Base-by-base conservation (phyloP, 53 echinoderm and acorn worm species). In the Paracentrotus lividus region DNA sequence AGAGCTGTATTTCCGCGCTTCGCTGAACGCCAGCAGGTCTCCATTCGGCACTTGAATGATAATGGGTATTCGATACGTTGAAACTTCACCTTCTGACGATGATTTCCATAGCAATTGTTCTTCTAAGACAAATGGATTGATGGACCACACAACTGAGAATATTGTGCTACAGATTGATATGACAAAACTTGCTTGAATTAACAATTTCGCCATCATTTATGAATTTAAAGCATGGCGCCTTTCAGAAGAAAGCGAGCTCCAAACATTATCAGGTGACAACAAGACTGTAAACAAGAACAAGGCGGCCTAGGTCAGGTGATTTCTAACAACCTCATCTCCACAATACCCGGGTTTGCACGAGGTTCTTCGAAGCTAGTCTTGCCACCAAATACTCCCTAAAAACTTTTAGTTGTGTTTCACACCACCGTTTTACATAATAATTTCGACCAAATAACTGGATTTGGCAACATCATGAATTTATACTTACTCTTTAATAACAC, bases 31-130 rank as follows among this genome's bases (percentile, higher is more conserved):
- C 16, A 96, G 88, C 34, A 95, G 78, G 51, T 93, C 89, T 2
- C 95, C 96, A 67, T 86, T 94, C 4, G 95, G 93, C 16, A 88
- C 59, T 38, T 93, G 84, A 3, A 91, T 84, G 7, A 90, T 86
- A 1, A 97, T 77, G 2, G 97, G 97, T 15, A 95, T 95, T 49
- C 97, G 94, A 49, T 92, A 97, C 1, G 94, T 90, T 26, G 89
- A 89, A 23, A 97, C 97, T 31, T 97, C 95, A 15, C 95, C 95
- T 53, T 77, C 81, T 2, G 6, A 69, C 15, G 86, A 54, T 42
- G 95, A 93, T 57, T 94, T 87, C 92, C 93, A 96, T 6, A 95
- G 49, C 23, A 96, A 77, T 77, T 94, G 93, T 34, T 94, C 95
- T 85, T 93, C 88, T 72, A 88, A 75, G 29, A 94, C 94, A 18